Evolutionary conservation across 2,888 invertebrate species (phyloP), one percentile per base, ranked within the genome.

Genomic region (Norana najaformis): DNA sequence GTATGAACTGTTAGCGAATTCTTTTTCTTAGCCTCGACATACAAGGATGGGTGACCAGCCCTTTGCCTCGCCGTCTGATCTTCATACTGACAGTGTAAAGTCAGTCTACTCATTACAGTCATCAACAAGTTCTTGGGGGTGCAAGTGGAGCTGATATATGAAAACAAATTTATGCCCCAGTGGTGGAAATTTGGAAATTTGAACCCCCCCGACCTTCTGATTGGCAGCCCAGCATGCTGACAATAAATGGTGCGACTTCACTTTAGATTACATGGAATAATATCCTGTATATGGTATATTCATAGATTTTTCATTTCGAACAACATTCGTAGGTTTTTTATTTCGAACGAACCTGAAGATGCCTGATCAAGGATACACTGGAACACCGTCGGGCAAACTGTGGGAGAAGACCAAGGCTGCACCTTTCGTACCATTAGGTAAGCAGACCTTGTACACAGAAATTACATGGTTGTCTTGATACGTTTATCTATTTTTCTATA

Each of bases 381-480:
- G n/a, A 2, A 34, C 90, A 30, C 89, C 90, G 39, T 20, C 69
- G 16, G n/a, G 82, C 35, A 39, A 34, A 14, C 85, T 85, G 85
- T 85, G 85, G 89, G 85, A 91, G 88, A 91, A 91, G 88, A 88
- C 90, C 18, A 90, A 89, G 41, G 91, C 91, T n/a, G 90, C 90
- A 16, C 91, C 91, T 34, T 90, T 90, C 47, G 91, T 91, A n/a
- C 91, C 91, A 88, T 30, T 91, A 69, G 91, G 91, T 91, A 88
- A 88, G 69, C 69, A 69, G 30, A n/a, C 69, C 69, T n/a, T 69
- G 2, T 69, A 11, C 1, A n/a, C n/a, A n/a, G n/a, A 3, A 69
- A 8, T n/a, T 6, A n/a, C 16, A n/a, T 69, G 11, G 69, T 69
- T n/a, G 30, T 30, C n/a, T 69, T 69, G 69, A n/a, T n/a, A 8